Conservation (phyloP, 2,888 invertebrate genomes). For the Lasioglossum lativentre region DNA sequence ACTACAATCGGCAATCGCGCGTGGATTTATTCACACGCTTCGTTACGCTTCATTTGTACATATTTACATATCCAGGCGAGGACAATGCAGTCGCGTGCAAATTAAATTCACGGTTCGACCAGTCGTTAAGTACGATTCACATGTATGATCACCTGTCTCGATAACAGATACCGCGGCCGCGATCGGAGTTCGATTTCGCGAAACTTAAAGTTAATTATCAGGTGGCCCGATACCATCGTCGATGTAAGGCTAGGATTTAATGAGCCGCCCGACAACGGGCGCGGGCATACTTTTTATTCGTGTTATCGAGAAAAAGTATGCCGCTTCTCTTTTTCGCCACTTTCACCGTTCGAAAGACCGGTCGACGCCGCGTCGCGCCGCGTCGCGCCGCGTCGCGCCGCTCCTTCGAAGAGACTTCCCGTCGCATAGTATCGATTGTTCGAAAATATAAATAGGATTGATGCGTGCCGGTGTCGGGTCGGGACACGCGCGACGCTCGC, state of each 20-base stretch:
- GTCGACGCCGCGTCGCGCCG: not conserved
- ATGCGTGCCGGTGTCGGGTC: constrained; percentile 21
- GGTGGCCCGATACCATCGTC: not conserved
- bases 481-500: constrained; percentile 20
- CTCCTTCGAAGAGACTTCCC: constrained; percentile 5
- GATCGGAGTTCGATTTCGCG: not conserved
- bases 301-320: not conserved
- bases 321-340: not conserved
- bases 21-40: not conserved
- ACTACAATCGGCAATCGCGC: not conserved
- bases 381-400: not conserved
- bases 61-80: not conserved
- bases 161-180: not conserved
- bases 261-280: not conserved
- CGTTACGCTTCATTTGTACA: constrained; percentile 12
- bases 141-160: not conserved
- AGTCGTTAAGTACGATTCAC: not conserved
- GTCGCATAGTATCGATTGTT: constrained; percentile 33
- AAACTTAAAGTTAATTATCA: not conserved
- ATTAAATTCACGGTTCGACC: not conserved
- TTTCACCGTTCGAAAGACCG: not conserved
- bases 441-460: constrained; percentile 46
- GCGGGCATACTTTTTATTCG: not conserved
- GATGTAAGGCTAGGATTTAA: not conserved
- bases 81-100: not conserved